A percentile compares a stretch with the other conserved stretches of the same genome.
phyloP scores from a whole-genome alignment of 2,888 invertebrate genomes.

The Synanthedon myopaeformis region DNA sequence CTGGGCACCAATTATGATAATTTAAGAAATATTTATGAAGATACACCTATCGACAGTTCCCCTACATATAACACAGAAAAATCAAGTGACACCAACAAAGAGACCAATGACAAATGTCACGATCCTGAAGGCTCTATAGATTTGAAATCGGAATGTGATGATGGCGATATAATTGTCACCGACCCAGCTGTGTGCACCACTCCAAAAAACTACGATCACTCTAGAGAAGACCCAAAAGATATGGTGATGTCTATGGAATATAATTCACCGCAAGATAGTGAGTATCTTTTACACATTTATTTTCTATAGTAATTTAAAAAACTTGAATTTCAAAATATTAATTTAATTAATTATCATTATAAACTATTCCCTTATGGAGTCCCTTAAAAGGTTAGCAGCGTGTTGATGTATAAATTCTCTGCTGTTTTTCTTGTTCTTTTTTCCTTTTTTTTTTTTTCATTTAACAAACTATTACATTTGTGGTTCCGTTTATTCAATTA shows the following conservation, averaged over 20 bases:
- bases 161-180: conserved; percentile 55
- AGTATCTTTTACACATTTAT: conserved; percentile 22
- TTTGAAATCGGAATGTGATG: conserved; percentile 61
- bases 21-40: conserved; percentile 46
- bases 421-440: conserved; percentile 4
- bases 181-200: conserved; percentile 55
- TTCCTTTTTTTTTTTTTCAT: conserved; percentile 31
- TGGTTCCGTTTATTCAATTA: conserved; percentile 2
- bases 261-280: conserved; percentile 60
- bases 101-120: conserved; percentile 32
- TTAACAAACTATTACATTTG: conserved; percentile 14
- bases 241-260: conserved; percentile 40
- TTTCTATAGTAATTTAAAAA: too few relatives aligned
- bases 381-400: too few relatives aligned
- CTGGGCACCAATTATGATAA: conserved; percentile 40
- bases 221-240: conserved; percentile 44
- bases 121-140: conserved; percentile 37
- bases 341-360: too few relatives aligned
- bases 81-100: conserved; percentile 23
- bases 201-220: conserved; percentile 41
- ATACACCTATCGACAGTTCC: conserved; percentile 43
- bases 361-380: too few relatives aligned
- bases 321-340: too few relatives aligned
- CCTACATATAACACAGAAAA: conserved; percentile 34
- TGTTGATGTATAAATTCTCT: too few relatives aligned